These are phyloP conservation scores for Drosophila borealis DNA, from an alignment of 2,888 invertebrate genomes.

Conservation along the genomic window DNA sequence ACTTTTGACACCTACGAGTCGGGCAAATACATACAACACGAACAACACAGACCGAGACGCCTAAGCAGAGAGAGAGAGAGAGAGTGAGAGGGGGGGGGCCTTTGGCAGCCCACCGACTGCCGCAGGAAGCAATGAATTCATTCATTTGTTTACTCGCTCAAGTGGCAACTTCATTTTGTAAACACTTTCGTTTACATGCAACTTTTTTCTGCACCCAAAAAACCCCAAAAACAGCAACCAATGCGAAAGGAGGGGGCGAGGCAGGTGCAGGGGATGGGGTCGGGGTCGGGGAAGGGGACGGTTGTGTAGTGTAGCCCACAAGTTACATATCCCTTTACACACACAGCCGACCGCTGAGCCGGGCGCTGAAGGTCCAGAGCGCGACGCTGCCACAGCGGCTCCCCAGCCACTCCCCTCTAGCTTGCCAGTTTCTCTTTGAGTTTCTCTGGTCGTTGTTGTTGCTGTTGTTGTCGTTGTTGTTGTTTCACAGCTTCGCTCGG, in stretches of 20 bases:
- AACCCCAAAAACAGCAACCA: constrained; percentile 51
- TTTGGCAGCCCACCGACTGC: constrained; percentile 15
- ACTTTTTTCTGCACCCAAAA: constrained; percentile 64
- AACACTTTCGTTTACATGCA: constrained; percentile 81
- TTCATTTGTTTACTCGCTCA: constrained; percentile 81
- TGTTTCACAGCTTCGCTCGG: constrained; percentile 76
- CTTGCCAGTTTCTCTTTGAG: constrained; percentile 42
- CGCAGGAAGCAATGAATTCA: constrained; percentile 78
- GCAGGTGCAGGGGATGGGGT: background rate
- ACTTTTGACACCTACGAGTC: constrained; percentile 74
- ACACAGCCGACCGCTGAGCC: constrained; percentile 74
- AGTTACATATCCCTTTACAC: constrained; percentile 77
- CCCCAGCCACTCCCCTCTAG: constrained; percentile 19
- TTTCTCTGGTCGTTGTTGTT: constrained; percentile 24
- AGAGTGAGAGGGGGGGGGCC: background rate
- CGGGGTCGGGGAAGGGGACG: background rate
- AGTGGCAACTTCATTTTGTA: constrained; percentile 81
- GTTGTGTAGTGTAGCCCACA: constrained; percentile 75
- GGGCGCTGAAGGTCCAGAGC: constrained; percentile 61
- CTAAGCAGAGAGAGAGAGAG: background rate
- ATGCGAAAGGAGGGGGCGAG: background rate
- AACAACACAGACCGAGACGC: constrained; percentile 7
- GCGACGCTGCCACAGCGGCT: constrained; percentile 30
- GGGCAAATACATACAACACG: constrained; percentile 35
- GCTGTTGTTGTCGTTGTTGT: constrained; percentile 46